Percentiles rank a stretch among this genome's conserved stretches.
Evolutionary conservation across 2,113 vertebrate genomes (phyloP).

Genomic region (Oryzias woworae): DNA sequence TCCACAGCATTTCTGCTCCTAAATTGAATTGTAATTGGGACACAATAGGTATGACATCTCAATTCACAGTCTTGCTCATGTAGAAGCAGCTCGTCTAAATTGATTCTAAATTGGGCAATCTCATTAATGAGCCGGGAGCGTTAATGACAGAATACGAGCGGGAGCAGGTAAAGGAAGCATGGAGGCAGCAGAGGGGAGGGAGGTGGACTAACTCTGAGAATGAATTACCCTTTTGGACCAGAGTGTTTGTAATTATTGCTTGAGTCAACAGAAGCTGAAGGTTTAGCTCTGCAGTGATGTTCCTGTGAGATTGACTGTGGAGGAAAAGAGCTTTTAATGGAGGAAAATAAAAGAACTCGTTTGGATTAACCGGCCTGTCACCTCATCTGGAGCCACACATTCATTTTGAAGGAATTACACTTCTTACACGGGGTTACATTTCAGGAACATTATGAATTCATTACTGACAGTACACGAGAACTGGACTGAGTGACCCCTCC

Average conservation of each 20-base stretch:
- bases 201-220: conserved; percentile 32
- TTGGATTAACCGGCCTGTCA: conserved; percentile 5
- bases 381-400: conserved; percentile 4
- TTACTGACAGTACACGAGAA: too few relatives aligned
- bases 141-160: conserved; percentile 40
- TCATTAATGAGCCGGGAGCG: conserved; percentile 40
- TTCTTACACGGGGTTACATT: conserved; percentile 12
- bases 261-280: conserved; percentile 21
- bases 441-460: not conserved
- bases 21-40: conserved; percentile 68
- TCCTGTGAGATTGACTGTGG: conserved; percentile 16
- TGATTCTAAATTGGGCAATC: conserved; percentile 50
- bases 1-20: conserved; percentile 42
- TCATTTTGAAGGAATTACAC: conserved; percentile 4
- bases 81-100: conserved; percentile 47
- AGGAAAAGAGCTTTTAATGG: conserved; percentile 22
- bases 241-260: conserved; percentile 36
- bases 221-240: conserved; percentile 44
- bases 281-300: not conserved
- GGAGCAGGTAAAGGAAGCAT: conserved; percentile 12
- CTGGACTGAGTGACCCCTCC: too few relatives aligned
- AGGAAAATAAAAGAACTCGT: conserved; percentile 5
- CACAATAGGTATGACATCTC: conserved; percentile 61
- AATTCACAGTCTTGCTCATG: conserved; percentile 45
- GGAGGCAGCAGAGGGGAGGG: conserved; percentile 8